phyloP scores from a whole-genome alignment of 2,113 vertebrate species.

The Halcyon senegalensis region DNA sequence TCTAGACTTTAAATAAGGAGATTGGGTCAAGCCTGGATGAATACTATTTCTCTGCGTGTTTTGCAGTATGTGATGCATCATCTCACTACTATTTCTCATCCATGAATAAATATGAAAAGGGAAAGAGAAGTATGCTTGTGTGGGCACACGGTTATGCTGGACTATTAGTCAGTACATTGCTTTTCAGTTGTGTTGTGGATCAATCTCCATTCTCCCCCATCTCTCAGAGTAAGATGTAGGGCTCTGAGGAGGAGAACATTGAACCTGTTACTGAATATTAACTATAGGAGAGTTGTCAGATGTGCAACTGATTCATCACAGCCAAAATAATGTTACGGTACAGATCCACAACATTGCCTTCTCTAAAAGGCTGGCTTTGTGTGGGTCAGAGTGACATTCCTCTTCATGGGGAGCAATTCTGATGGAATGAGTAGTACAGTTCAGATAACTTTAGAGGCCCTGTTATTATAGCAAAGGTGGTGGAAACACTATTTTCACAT shows the following conservation, averaged over 20 bases:
- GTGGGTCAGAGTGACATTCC: not conserved
- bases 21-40: not conserved
- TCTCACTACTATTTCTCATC: not conserved
- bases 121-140: accelerated
- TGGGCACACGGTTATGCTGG: accelerated
- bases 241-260: not conserved
- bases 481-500: not conserved
- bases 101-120: not conserved
- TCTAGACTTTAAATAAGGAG: not conserved
- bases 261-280: not conserved
- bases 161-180: not conserved
- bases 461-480: not conserved
- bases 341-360: not conserved
- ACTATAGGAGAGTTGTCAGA: not conserved
- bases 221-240: not conserved
- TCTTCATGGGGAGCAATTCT: constrained; percentile 17
- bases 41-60: not conserved
- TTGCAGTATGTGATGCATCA: not conserved
- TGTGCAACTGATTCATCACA: not conserved
- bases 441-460: not conserved
- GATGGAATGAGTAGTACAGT: not conserved
- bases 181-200: not conserved
- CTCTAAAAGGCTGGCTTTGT: not conserved
- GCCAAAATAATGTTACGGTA: not conserved
- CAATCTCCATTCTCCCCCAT: not conserved